Conservation (phyloP, 2,888 invertebrate species). For the Acutogordius australiensis region DNA sequence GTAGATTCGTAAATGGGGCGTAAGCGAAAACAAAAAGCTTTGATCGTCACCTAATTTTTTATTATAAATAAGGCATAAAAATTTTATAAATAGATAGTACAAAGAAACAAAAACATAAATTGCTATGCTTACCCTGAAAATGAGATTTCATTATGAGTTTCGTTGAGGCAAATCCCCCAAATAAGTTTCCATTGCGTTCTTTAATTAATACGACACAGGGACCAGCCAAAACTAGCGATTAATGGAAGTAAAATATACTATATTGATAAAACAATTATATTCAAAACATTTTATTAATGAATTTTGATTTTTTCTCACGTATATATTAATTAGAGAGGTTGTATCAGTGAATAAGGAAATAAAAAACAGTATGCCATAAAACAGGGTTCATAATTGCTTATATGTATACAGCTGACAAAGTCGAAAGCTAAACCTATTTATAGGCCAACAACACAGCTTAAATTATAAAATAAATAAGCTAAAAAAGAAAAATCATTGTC, state of each 20-base stretch:
- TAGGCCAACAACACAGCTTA: no score
- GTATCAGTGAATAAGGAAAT: no score
- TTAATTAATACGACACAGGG: conserved; percentile 42
- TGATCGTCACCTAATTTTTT: conserved; percentile 32
- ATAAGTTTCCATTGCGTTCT: conserved; percentile 47
- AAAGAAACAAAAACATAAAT: no score
- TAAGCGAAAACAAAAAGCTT: conserved; percentile 51
- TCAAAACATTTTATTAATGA: not conserved
- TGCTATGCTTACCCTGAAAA: conserved; percentile 41
- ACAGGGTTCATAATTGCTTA: no score
- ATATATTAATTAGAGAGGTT: not conserved
- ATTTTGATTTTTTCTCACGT: not conserved
- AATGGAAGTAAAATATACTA: not conserved
- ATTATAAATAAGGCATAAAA: not conserved
- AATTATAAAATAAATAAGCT: no score
- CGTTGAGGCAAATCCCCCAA: conserved; percentile 53
- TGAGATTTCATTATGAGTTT: conserved; percentile 35
- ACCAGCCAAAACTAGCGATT: conserved; percentile 17
- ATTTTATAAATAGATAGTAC: no score
- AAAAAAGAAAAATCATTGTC: no score
- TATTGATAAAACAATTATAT: not conserved
- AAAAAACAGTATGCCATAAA: no score
- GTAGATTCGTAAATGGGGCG: conserved; percentile 48
- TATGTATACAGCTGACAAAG: no score
- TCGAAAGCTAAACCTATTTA: no score